phyloP scores from a whole-genome alignment of 2,888 invertebrate species.

The Cantharis rustica region DNA sequence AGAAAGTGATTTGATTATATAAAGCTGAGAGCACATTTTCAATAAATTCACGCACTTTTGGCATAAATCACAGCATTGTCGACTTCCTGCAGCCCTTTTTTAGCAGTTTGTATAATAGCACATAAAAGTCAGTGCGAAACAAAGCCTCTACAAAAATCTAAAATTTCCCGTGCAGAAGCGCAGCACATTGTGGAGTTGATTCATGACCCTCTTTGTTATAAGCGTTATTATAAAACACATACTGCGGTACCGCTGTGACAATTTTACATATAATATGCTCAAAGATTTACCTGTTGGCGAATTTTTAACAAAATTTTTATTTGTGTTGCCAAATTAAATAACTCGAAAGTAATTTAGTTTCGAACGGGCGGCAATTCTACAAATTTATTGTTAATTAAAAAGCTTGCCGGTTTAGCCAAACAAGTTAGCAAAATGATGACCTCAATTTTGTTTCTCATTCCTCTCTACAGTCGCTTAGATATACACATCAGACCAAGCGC shows the following conservation, averaged over 20 bases:
- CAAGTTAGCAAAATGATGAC: not conserved
- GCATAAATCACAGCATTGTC: conserved; percentile 26
- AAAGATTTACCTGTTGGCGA: conserved; percentile 27
- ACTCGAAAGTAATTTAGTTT: conserved; percentile 7
- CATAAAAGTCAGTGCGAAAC: conserved; percentile 39
- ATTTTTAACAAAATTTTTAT: conserved; percentile 8
- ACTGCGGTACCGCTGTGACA: conserved; percentile 28
- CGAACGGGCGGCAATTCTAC: not conserved
- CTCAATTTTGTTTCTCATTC: not conserved
- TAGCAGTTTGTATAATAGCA: conserved; percentile 36
- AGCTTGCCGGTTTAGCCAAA: not conserved
- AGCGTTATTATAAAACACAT: conserved; percentile 36
- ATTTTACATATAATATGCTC: conserved; percentile 26
- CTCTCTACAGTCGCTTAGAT: not conserved
- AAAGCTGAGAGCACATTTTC: conserved; percentile 18
- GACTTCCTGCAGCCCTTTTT: conserved; percentile 31
- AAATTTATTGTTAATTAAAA: not conserved
- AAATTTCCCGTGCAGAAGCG: conserved; percentile 38
- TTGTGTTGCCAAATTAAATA: conserved; percentile 16
- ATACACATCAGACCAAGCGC: not conserved
- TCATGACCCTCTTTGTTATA: conserved; percentile 39
- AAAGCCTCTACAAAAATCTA: conserved; percentile 39
- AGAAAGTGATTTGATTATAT: conserved; percentile 5
- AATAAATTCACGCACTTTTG: conserved; percentile 26
- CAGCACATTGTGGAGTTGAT: conserved; percentile 40